Evolutionary conservation across 2,113 vertebrate genomes (phyloP).

Genomic region (Ceuthmochares aereus): DNA sequence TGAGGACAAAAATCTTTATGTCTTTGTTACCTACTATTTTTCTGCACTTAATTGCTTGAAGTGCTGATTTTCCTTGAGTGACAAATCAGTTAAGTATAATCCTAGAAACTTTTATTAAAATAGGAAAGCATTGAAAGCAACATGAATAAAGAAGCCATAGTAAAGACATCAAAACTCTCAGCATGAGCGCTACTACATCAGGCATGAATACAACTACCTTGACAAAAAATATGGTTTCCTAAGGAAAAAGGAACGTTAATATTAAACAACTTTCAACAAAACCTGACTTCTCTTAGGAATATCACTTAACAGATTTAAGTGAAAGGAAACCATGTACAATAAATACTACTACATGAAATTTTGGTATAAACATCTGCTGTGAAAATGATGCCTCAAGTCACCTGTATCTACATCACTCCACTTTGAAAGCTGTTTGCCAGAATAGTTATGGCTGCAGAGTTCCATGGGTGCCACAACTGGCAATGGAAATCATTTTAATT

Average conservation of each 20-base stretch:
- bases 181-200: constrained; percentile 35
- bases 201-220: constrained; percentile 36
- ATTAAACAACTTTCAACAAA: constrained; percentile 37
- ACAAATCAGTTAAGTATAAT: constrained; percentile 82
- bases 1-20: constrained; percentile 73
- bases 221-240: constrained; percentile 35
- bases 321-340: neutral
- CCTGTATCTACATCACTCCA: neutral
- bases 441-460: neutral
- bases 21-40: constrained; percentile 78
- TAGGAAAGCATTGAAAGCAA: constrained; percentile 73
- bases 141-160: constrained; percentile 73
- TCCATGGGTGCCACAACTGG: neutral
- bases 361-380: constrained; percentile 13
- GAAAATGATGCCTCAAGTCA: neutral
- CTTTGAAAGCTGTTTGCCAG: neutral
- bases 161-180: constrained; percentile 70
- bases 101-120: constrained; percentile 75
- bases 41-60: constrained; percentile 78
- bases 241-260: constrained; percentile 16
- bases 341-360: constrained; percentile 16
- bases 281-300: neutral
- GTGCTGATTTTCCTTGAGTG: constrained; percentile 75
- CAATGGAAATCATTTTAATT: neutral
- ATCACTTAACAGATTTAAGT: neutral